Evolutionary conservation across 2,113 vertebrate genomes (phyloP), one percentile per base, ranked within the genome.

Genomic region (Pterophyllum scalare): DNA sequence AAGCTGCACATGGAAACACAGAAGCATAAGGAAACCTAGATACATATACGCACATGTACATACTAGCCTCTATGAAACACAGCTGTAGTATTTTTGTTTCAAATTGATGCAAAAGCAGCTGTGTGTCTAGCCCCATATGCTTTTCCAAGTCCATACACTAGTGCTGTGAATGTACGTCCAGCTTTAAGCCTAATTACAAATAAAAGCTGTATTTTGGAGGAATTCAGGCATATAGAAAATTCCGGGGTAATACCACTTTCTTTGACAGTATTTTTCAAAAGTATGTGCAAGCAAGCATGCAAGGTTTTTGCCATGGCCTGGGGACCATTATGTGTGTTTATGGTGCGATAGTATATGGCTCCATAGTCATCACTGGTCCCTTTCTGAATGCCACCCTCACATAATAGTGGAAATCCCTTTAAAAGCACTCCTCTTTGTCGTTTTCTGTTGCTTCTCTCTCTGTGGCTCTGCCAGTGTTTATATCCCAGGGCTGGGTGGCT

Each of bases 401-500:
- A 86, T 79, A 79, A 83, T 77, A 72, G 11, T 52, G 40, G 40
- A 59, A 88, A 93, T 89, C 89, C 67, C 60, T 49, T 61, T 59
- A 84, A 59, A 87, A 77, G 81, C 67, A n/a, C 67, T 77, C 17
- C 10, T 81, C 74, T 58, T 12, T 59, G 56, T 79, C 28, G 84
- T 33, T n/a, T 59, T 81, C 72, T 86, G 81, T 83, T 86, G 87
- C 77, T 81, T 81, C 59, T 80, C 78, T 79, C 74, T 89, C 84
- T 86, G 80, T 77, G 80, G 75, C 70, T 75, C 46, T 75, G 65
- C 78, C 85, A 82, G 35, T 88, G 88, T 91, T 90, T 87, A 88
- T 70, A 52, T 92, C 84, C 88, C 75, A 74, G 77, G 81, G 82
- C 86, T 83, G 22, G 59, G 86, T 80, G 84, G 88, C 77, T 52